Conservation (phyloP, 2,113 vertebrate species). For the Bungarus multicinctus region DNA sequence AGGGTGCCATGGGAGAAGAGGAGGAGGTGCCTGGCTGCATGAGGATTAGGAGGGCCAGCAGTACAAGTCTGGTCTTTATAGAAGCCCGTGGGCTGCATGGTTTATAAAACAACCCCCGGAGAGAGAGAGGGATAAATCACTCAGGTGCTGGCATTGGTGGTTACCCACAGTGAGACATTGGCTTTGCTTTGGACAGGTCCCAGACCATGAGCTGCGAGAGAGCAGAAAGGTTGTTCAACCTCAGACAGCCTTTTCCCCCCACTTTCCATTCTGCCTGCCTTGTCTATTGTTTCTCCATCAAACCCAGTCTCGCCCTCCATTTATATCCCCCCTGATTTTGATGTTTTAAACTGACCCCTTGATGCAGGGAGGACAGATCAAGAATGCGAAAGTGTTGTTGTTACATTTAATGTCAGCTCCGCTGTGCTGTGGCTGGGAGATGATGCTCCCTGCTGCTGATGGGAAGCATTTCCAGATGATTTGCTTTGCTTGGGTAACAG, state of each 20-base stretch:
- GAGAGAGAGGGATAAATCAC: conserved; percentile 79
- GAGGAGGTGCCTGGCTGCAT: conserved; percentile 20
- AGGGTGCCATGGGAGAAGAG: conserved; percentile 60
- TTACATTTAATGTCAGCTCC: not conserved
- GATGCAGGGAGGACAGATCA: not conserved
- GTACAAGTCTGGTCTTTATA: conserved; percentile 77
- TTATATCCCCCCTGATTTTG: not conserved
- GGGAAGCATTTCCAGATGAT: not conserved
- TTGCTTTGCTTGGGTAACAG: not conserved
- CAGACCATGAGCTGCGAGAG: conserved; percentile 73
- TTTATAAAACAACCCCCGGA: conserved; percentile 71
- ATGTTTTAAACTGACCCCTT: conserved; percentile 44
- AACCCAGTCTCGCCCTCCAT: conserved; percentile 32
- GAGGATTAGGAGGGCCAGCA: conserved; percentile 44
- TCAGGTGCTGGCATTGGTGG: conserved; percentile 71
- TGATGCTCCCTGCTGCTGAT: not conserved
- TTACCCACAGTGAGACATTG: conserved; percentile 78
- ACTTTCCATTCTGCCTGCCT: conserved; percentile 41
- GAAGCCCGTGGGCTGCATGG: conserved; percentile 63
- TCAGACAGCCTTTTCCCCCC: not conserved
- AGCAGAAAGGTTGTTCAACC: conserved; percentile 58
- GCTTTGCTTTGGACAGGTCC: conserved; percentile 76
- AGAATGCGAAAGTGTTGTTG: not conserved
- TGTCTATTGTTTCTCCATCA: not conserved
- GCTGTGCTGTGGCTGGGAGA: not conserved